Base-by-base conservation (phyloP, 2,113 vertebrate species). In the Pachyramphus minor region DNA sequence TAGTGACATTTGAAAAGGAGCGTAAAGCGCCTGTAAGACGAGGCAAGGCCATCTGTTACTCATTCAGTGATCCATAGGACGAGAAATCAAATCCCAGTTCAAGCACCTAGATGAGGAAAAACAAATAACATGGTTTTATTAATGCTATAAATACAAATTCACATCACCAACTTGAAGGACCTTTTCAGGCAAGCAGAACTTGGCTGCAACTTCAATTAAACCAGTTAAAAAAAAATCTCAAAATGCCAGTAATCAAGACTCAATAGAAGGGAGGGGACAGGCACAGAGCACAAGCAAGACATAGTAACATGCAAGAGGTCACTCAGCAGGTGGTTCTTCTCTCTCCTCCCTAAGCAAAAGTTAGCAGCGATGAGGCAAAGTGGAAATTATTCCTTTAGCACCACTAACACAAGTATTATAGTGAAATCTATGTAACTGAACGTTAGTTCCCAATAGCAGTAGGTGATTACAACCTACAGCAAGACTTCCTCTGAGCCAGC, bases 1-100 rank as follows among this genome's bases (percentile, higher is more conserved):
- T 99, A 98, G 98, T 99, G 98, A 99, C 99, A 95, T 98, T 99
- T 97, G 99, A 99, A 98, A 99, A 99, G 89, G 99, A 99, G 95
- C 99, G 99, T 91, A 99, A 97, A 23, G 99, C 99, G 84, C 99
- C 98, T 30, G 99, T 99, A 95, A 99, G 99, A 64, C 99, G 98
- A 83, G 99, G 99, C 97, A 99, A 98, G 98, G 98, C 98, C 99
- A 99, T 99, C 55, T 97, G 96, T 97, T 97, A 97, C 83, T 84
- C 86, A 95, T 75, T 97, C 97, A 97, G 86, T 98, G 97, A 96
- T 97, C 97, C 98, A 97, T 94, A 93, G 88, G 96, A 97, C 59
- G 64, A 96, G 90, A 97, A 96, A 98, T 93, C 87, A 97, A 96
- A 94, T 96, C 89, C 87, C 73, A 84, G 60, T 87, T 88, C 83